phyloP scores from a whole-genome alignment of 2,797 vertebrate species.

The Clarias fuscus region DNA sequence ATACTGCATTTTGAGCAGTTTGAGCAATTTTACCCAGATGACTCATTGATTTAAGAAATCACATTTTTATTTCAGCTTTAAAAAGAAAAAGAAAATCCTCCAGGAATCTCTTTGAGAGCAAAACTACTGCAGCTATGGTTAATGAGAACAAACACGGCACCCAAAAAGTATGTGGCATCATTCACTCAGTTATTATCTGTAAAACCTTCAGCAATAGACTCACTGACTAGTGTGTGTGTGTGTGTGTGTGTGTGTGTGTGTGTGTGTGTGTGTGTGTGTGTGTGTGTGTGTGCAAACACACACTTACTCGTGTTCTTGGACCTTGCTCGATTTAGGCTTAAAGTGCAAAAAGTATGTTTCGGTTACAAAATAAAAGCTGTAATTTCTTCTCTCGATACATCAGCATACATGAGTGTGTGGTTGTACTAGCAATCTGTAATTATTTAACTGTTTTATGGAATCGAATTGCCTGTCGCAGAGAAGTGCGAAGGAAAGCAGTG shows the following conservation, averaged over 20 bases:
- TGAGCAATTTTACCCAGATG: background rate
- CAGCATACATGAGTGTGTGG: background rate
- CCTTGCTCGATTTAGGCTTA: background rate
- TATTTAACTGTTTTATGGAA: slow-evolving; percentile 16
- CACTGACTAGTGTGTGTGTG: background rate
- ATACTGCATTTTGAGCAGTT: background rate
- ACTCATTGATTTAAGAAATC: background rate
- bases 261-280: background rate
- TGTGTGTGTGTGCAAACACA: background rate
- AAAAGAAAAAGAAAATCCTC: background rate
- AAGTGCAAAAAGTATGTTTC: background rate
- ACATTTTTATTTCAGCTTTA: background rate
- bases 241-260: background rate
- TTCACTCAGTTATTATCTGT: background rate
- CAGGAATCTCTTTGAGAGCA: background rate
- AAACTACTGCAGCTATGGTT: background rate
- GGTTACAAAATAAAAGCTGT: background rate
- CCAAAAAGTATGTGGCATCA: too few species aligned
- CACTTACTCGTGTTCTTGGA: background rate
- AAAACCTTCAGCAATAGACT: background rate
- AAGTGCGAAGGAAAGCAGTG: slow-evolving; percentile 27
- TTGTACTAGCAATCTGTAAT: slow-evolving; percentile 5
- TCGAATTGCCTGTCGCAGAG: slow-evolving; percentile 10
- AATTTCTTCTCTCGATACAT: background rate
- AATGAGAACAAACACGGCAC: background rate